Conservation (phyloP, 2,797 vertebrate genomes). For the Neomorphus geoffroyi region DNA sequence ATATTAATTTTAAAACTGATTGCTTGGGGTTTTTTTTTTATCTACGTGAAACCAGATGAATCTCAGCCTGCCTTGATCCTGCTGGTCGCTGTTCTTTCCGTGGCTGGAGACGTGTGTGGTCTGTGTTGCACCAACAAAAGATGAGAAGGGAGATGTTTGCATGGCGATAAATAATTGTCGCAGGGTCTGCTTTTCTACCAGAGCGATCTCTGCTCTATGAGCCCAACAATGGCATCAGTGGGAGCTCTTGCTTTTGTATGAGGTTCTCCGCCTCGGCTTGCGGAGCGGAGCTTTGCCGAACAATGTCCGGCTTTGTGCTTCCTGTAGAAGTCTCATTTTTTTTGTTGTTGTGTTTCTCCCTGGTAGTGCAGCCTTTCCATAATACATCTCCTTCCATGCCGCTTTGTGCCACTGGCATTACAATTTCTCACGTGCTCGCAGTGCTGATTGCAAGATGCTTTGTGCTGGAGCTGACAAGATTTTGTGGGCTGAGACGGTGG, state of each 20-base stretch:
- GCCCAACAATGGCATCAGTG: conserved; percentile 48
- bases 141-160: conserved; percentile 63
- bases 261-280: not conserved
- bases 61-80: conserved; percentile 49
- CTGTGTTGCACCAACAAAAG: conserved; percentile 57
- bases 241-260: conserved; percentile 50
- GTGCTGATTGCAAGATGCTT: not conserved
- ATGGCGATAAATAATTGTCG: conserved; percentile 35
- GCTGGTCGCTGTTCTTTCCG: conserved; percentile 47
- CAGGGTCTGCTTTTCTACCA: conserved; percentile 56
- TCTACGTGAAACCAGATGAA: conserved; percentile 74
- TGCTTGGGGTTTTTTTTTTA: conserved; percentile 53
- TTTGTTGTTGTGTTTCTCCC: not conserved
- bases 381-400: fast-evolving
- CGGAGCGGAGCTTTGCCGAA: not conserved
- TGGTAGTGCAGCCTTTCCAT: not conserved
- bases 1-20: conserved; percentile 76
- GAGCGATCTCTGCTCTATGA: conserved; percentile 25
- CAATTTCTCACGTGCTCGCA: fast-evolving
- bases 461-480: fast-evolving
- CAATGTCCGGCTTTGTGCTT: conserved; percentile 50
- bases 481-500: not conserved
- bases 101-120: conserved; percentile 53
- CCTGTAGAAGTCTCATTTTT: not conserved
- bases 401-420: not conserved